Evolutionary conservation across 1,140 invertebrate species (phyloP), one percentile per base, ranked within the genome.

Genomic region (Drosophila takahashii): DNA sequence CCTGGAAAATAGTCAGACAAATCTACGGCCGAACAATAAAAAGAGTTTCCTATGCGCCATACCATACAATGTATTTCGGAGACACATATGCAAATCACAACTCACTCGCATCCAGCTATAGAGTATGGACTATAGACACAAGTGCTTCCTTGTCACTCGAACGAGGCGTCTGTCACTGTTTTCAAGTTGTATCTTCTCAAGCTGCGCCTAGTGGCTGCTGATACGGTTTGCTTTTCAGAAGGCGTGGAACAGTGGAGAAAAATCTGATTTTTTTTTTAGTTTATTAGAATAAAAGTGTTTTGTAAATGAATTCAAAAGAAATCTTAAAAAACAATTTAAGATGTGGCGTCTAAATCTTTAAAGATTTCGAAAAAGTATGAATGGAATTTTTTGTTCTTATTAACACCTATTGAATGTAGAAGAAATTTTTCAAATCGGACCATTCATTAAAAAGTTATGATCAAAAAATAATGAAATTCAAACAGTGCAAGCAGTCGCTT

Each of bases 121-220:
- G 22, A 22, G 22, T 22, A 22, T 22, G 3, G 22, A 22, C 22
- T 22, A 22, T 36, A 39, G 62, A 62, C 53, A 76, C 83, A 87
- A 87, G 81, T 87, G 81, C 74, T 78, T 85, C 62, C 67, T 72
- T 81, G 81, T 71, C 81, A 81, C 64, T 86, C 66, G 53, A 64
- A 39, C 56, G 72, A 85, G 81, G 81, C 81, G 81, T 81, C 66
- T 60, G 56, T 41, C 50, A 44, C 57, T 41, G 66, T 56, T 48
- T 65, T 54, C 16, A 39, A 48, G 64, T 77, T 62, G 78, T 65
- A 80, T 75, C 77, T 76, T 57, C 59, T 79, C 47, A 45, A 77
- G 67, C 81, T 78, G 81, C 78, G 81, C 81, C 81, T 60, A 56
- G 47, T 39, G 26, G 32, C 18, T 36, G 26, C 16, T 48, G 67